phyloP scores from a whole-genome alignment of 2,113 vertebrate genomes.

The Pelusios castaneus region DNA sequence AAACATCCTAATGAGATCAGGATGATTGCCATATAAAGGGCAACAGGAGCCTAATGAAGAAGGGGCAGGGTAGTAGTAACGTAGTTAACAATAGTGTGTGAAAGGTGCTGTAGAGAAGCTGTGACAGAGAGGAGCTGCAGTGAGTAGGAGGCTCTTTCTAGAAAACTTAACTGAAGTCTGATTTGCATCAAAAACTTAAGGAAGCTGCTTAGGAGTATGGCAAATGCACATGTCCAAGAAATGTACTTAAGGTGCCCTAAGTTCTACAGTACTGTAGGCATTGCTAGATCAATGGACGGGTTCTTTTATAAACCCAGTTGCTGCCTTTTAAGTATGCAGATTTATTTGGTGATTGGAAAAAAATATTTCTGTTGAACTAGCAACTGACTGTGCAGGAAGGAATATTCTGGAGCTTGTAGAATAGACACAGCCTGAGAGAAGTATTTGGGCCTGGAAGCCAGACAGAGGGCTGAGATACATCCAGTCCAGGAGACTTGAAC shows the following conservation, averaged over 20 bases:
- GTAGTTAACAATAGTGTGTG: neutral
- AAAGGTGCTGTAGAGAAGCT: neutral
- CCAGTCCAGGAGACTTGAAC: too few relatives aligned
- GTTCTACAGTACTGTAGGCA: neutral
- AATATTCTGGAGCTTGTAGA: too few relatives aligned
- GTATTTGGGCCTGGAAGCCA: too few relatives aligned
- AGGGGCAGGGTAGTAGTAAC: too few relatives aligned
- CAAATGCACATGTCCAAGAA: neutral
- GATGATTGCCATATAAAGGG: neutral
- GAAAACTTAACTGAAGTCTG: neutral
- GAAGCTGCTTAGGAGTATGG: neutral
- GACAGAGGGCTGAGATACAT: too few relatives aligned
- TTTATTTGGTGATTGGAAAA: neutral
- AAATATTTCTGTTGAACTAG: neutral
- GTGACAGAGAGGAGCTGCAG: neutral
- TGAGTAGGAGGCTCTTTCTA: neutral
- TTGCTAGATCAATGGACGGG: neutral
- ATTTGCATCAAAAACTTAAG: neutral
- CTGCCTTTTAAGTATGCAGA: neutral
- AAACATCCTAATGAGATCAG: neutral
- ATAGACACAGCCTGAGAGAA: too few relatives aligned
- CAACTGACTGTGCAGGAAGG: too few relatives aligned
- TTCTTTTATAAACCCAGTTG: neutral
- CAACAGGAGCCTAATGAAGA: neutral
- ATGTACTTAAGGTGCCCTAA: neutral